Evolutionary conservation across 2,888 invertebrate genomes (phyloP).

Genomic region (Chorisops tibialis): DNA sequence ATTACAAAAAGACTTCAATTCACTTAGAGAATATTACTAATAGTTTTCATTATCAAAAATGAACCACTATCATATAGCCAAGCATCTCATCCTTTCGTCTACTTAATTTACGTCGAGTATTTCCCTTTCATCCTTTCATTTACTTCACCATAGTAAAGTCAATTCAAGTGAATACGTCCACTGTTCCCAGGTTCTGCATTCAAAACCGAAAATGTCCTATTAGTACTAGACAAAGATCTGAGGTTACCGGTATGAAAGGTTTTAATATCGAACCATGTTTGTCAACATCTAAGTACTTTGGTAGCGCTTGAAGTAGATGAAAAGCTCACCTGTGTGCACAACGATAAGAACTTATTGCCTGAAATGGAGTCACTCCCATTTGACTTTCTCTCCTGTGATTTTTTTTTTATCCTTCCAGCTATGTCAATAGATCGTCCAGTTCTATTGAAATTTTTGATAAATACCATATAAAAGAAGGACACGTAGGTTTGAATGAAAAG

Average conservation of each 20-base stretch:
- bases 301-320: background rate
- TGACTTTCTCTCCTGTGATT: background rate
- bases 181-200: background rate
- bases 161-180: too few species aligned
- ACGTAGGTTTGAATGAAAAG: constrained; percentile 1
- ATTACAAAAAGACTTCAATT: too few species aligned
- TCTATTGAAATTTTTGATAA: constrained; percentile 32
- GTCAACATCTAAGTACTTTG: constrained; percentile 13
- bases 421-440: constrained; percentile 32
- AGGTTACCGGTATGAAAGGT: constrained; percentile 3
- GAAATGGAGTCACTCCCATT: constrained; percentile 13
- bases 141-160: too few species aligned
- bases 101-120: too few species aligned
- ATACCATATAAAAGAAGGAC: constrained; percentile 25
- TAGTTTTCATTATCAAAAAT: too few species aligned
- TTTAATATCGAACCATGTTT: background rate
- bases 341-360: constrained; percentile 19
- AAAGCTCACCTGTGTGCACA: background rate
- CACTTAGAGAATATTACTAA: too few species aligned
- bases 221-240: background rate
- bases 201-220: background rate
- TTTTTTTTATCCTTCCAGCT: constrained; percentile 9
- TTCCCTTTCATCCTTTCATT: too few species aligned
- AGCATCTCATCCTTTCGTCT: too few species aligned
- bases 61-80: too few species aligned